Base-by-base conservation (phyloP, 2,888 invertebrate genomes). In the Unio pictorum region DNA sequence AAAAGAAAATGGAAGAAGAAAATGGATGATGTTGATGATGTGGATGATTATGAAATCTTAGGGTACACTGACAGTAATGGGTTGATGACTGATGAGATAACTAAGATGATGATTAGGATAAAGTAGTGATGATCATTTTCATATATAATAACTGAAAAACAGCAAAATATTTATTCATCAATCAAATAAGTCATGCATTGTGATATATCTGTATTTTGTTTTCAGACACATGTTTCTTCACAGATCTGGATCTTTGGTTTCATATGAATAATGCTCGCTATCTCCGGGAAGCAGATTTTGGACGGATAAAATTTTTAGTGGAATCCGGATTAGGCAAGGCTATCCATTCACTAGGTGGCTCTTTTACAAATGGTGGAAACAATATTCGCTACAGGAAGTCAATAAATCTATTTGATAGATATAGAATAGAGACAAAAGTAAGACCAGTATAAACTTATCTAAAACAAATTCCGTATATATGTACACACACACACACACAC, bases 211-310 rank as follows among this genome's bases (percentile, higher is more conserved):
- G 28, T 66, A 55, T 69, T 61, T 67, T 60, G 15, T 57, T 80
- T 81, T n/a, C 73, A 90, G 89, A 87, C 18, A 93, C 95, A 84
- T 96, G 96, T 86, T 92, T 95, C 61, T 93, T 95, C n/a, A 95
- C 94, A 55, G 97, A 97, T 87, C 93, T 96, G 68, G 97, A 97
- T 90, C 94, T 95, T 0, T 91, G 95, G 55, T 94, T 94, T 84
- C 97, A 97, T 90, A 97, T 97, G 96, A 97, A 97, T 91, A 97
- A 97, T 89, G 94, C 95, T 0, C 92, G 96, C 3, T 96, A 95
- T 86, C 92, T 96, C 23, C 92, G 96, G 0, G 96, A 96, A 87
- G 91, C 96, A 86, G 97, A 97, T 90, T 96, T 97, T 88, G 96
- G 95, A 0, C 91, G 96, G 63, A 94, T 94, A 0, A 95, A 96